Evolutionary conservation across 1,140 invertebrate genomes (phyloP).

Genomic region (Stratiolaelaps scimitus): DNA sequence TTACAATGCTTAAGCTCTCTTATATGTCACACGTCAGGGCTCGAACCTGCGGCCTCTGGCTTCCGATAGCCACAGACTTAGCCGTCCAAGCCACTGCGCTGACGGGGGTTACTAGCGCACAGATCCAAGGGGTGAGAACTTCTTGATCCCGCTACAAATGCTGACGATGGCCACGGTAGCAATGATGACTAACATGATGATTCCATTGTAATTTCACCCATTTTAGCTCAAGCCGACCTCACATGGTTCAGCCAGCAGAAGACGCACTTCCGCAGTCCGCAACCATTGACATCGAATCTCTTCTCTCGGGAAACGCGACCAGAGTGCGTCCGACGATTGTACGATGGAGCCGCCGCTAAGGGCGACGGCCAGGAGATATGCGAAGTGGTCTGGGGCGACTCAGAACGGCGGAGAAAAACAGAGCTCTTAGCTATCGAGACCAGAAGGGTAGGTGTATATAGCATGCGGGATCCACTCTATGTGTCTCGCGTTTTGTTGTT

Average conservation of each 20-base stretch:
- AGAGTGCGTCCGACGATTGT: slow-evolving; percentile 53
- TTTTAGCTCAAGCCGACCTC: slow-evolving; percentile 72
- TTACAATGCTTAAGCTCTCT: too few species aligned
- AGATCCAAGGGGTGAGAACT: too few species aligned
- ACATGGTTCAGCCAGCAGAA: slow-evolving; percentile 59
- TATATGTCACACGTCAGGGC: too few species aligned
- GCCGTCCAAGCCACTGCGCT: too few species aligned
- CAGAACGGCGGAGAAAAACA: slow-evolving; percentile 41
- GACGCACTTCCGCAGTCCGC: slow-evolving; percentile 55
- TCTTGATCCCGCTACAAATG: too few species aligned
- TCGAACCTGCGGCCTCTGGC: too few species aligned
- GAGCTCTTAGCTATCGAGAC: slow-evolving; percentile 72
- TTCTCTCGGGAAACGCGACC: slow-evolving; percentile 57
- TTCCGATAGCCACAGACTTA: too few species aligned
- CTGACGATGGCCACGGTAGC: too few species aligned
- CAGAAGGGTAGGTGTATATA: slow-evolving; percentile 52
- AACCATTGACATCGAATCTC: slow-evolving; percentile 51
- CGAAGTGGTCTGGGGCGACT: slow-evolving; percentile 49
- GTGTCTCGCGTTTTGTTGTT: too few species aligned
- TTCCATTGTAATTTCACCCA: slow-evolving; percentile 37
- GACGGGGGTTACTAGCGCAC: too few species aligned
- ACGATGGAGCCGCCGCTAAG: slow-evolving; percentile 55
- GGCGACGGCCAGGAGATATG: slow-evolving; percentile 48
- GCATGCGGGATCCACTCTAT: too few species aligned
- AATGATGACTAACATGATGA: too few species aligned